Evolutionary conservation across 1,140 invertebrate genomes (phyloP).

Genomic region (Brachionus plicatilis): DNA sequence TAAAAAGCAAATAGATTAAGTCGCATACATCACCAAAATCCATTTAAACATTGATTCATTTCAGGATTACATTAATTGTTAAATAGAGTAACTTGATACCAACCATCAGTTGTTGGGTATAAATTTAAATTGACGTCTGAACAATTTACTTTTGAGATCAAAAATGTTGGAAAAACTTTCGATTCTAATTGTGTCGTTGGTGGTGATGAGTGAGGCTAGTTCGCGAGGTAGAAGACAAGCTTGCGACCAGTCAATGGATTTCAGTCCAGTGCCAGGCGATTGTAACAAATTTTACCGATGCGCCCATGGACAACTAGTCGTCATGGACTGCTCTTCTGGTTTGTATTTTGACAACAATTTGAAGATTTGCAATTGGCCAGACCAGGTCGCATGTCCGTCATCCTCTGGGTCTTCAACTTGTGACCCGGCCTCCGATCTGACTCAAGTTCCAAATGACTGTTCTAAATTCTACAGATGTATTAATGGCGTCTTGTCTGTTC

Average conservation of each 20-base stretch:
- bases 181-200: background rate
- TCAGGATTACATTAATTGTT: background rate
- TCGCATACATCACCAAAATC: background rate
- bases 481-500: background rate
- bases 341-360: background rate
- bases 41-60: background rate
- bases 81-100: constrained; percentile 1
- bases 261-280: background rate
- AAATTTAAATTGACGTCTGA: background rate
- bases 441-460: background rate
- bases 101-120: background rate
- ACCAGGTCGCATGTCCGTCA: background rate
- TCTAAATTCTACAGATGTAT: constrained; percentile 31
- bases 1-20: background rate
- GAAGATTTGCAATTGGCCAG: background rate
- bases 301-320: background rate
- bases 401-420: background rate
- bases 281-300: constrained; percentile 12
- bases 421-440: background rate
- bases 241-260: background rate
- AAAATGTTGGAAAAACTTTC: background rate
- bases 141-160: background rate
- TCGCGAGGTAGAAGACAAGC: background rate
- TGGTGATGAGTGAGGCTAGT: background rate
- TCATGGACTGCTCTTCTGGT: background rate